phyloP scores from a whole-genome alignment of 2,888 invertebrate genomes.

The Homarus gammarus region DNA sequence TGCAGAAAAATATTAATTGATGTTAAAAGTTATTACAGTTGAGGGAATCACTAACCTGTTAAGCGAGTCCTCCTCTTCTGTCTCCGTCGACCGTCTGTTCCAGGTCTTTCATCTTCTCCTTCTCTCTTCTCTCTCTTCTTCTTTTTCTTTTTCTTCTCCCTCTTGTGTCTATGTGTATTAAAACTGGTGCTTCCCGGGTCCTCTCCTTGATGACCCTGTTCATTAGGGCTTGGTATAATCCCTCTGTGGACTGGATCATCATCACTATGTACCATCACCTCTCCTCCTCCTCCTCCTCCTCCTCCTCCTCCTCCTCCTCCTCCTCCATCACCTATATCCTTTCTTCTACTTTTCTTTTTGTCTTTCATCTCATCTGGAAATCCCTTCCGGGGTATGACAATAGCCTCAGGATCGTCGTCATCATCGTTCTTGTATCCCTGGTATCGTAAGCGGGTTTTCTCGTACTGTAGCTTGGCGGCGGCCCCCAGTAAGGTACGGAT shows the following conservation, averaged over 20 bases:
- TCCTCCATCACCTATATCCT: neutral
- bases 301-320: neutral
- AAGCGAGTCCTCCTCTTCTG: neutral
- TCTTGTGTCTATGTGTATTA: neutral
- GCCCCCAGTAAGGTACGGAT: slow-evolving; percentile 48
- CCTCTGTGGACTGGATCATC: no score
- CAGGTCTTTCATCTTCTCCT: neutral
- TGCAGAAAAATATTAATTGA: no score
- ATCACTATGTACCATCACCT: neutral
- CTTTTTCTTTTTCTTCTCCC: neutral
- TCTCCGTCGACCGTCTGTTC: no score
- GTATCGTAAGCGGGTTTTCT: neutral
- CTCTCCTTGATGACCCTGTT: no score
- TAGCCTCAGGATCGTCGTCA: neutral
- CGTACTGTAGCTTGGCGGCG: slow-evolving; percentile 19
- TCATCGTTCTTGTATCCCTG: neutral
- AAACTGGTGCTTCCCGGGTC: no score
- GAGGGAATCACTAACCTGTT: neutral
- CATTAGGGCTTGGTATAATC: no score
- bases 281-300: neutral
- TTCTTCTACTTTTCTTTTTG: neutral
- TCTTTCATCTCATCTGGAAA: no score
- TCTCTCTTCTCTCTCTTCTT: slow-evolving; percentile 7
- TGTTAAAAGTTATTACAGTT: neutral
- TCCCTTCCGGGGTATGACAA: neutral